Conservation (phyloP, 1,140 invertebrate genomes). For the Drosophila funebris region DNA sequence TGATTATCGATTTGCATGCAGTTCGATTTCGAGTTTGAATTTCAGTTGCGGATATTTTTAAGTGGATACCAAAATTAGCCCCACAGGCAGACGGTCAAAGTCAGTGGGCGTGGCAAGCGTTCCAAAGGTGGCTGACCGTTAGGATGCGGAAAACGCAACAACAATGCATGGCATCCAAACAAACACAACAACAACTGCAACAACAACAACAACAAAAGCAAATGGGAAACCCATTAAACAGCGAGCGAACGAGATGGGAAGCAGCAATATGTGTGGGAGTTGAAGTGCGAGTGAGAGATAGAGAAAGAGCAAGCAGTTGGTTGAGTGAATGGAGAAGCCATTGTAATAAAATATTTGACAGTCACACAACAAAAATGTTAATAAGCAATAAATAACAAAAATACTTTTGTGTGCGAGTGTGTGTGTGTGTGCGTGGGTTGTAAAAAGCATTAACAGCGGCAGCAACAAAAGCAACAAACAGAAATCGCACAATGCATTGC, state of each 20-base stretch:
- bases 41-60: constrained; percentile 39
- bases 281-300: not conserved
- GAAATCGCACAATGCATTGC: constrained; percentile 50
- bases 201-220: constrained; percentile 16
- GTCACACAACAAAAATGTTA: constrained; percentile 54
- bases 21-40: constrained; percentile 34
- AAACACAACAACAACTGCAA: constrained; percentile 28
- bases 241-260: not conserved
- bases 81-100: constrained; percentile 44
- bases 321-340: constrained; percentile 9
- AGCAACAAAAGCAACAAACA: constrained; percentile 37
- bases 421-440: constrained; percentile 52
- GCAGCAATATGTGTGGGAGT: not conserved
- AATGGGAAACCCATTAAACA: constrained; percentile 38
- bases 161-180: constrained; percentile 1
- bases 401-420: constrained; percentile 25
- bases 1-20: constrained; percentile 15
- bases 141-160: constrained; percentile 55
- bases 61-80: constrained; percentile 33
- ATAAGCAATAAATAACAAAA: constrained; percentile 73
- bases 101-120: constrained; percentile 40
- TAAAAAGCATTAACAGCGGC: constrained; percentile 45
- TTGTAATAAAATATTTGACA: constrained; percentile 45
- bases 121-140: constrained; percentile 54
- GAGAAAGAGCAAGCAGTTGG: not conserved